phyloP scores from a whole-genome alignment of 2,797 vertebrate genomes.

The Gobionotothen gibberifrons region DNA sequence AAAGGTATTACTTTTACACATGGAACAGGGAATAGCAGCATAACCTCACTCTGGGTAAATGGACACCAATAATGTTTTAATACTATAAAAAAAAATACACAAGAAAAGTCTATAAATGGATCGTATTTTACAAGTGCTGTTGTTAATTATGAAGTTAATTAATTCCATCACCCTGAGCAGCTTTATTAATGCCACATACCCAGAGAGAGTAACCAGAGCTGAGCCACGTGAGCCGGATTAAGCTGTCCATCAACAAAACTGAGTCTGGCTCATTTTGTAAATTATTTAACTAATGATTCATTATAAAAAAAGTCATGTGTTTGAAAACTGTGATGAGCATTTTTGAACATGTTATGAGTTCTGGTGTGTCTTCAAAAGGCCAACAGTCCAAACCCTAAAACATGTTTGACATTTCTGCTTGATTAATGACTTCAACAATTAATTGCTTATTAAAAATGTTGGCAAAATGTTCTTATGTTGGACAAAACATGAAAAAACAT shows the following conservation, averaged over 20 bases:
- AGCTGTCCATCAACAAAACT: neutral
- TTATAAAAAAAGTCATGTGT: too few species aligned
- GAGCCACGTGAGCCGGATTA: neutral
- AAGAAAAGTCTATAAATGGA: neutral
- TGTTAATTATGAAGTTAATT: neutral
- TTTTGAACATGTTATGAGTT: too few species aligned
- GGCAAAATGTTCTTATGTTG: neutral
- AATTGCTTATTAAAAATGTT: neutral
- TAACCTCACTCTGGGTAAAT: neutral
- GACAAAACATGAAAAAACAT: neutral
- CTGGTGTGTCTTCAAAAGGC: neutral
- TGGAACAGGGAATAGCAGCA: neutral
- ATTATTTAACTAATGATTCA: neutral
- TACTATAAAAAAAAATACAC: neutral
- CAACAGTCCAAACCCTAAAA: neutral
- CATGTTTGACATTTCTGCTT: neutral
- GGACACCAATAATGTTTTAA: neutral
- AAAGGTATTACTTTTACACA: too few species aligned
- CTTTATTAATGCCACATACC: conserved; percentile 27
- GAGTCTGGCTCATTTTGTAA: neutral
- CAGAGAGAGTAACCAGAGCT: conserved; percentile 1
- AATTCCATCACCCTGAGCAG: conserved; percentile 4
- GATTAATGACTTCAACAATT: neutral
- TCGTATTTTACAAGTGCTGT: neutral
- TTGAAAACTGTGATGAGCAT: too few species aligned